These are phyloP conservation scores for Beris chalybata DNA, from an alignment of 2,888 invertebrate genomes.

Conservation along the genomic window DNA sequence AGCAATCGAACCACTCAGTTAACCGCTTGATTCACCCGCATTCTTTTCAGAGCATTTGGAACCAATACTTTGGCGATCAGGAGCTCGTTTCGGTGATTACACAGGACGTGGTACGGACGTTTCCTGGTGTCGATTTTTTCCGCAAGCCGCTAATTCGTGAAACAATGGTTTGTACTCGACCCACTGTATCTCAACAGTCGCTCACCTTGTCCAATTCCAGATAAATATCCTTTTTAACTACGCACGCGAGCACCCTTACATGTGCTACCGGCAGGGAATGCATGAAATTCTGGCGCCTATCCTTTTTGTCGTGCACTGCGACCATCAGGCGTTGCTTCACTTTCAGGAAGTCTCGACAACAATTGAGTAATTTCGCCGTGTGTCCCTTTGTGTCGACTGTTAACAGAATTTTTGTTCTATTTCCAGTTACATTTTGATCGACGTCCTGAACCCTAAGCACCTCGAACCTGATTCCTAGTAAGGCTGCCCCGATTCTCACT, in stretches of 20 bases:
- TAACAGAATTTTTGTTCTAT: slow-evolving; percentile 20
- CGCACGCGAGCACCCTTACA: slow-evolving; percentile 66
- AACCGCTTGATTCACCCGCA: slow-evolving; percentile 2
- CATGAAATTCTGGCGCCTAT: slow-evolving; percentile 83
- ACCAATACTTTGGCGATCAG: slow-evolving; percentile 80
- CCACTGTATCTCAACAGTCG: not conserved
- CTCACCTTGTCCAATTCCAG: slow-evolving; percentile 46
- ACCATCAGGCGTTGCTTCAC: slow-evolving; percentile 69
- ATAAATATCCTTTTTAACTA: slow-evolving; percentile 64
- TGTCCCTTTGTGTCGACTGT: not conserved
- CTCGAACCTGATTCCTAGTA: slow-evolving; percentile 82
- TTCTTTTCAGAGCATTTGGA: slow-evolving; percentile 74
- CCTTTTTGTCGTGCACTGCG: slow-evolving; percentile 74
- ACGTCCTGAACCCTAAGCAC: slow-evolving; percentile 67
- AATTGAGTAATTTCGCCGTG: slow-evolving; percentile 48
- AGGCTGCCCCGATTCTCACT: slow-evolving; percentile 48
- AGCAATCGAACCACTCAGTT: not conserved
- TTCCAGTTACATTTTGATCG: slow-evolving; percentile 64
- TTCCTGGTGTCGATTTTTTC: slow-evolving; percentile 81
- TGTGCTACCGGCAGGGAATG: slow-evolving; percentile 85
- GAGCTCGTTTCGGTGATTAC: slow-evolving; percentile 73
- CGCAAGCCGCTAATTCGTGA: slow-evolving; percentile 68
- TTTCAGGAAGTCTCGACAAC: slow-evolving; percentile 59
- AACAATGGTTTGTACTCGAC: slow-evolving; percentile 62
- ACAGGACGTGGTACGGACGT: slow-evolving; percentile 82